Evolutionary conservation across 2,113 vertebrate species (phyloP).

Genomic region (Glaucidium brasilianum): DNA sequence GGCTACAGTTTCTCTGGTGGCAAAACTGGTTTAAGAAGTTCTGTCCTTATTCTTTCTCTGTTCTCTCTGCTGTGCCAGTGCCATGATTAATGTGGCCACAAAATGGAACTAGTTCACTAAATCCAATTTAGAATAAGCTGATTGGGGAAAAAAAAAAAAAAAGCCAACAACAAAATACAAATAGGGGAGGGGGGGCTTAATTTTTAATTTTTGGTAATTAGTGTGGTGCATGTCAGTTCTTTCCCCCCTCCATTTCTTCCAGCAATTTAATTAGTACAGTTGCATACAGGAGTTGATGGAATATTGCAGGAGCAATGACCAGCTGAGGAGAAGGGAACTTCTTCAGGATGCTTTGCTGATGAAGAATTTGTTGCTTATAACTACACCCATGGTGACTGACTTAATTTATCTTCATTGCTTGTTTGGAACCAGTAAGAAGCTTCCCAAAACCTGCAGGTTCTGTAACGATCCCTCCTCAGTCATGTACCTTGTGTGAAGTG

Average conservation of each 20-base stretch:
- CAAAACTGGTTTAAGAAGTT: not conserved
- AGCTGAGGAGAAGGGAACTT: not conserved
- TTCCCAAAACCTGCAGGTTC: not conserved
- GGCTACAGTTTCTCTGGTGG: not conserved
- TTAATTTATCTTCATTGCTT: not conserved
- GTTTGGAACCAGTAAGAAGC: not conserved
- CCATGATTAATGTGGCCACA: not conserved
- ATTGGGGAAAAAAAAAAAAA: not conserved
- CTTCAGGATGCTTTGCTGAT: not conserved
- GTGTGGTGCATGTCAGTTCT: not conserved
- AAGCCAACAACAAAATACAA: not conserved
- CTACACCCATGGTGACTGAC: not conserved
- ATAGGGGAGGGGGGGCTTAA: rapidly evolving
- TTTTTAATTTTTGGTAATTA: not conserved
- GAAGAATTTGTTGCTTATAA: not conserved
- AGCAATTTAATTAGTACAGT: not conserved
- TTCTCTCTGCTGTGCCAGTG: not conserved
- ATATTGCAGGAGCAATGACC: not conserved
- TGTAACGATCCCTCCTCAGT: not conserved
- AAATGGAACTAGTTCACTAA: not conserved
- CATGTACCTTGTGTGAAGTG: not conserved
- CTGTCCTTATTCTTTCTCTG: not conserved
- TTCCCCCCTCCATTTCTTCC: not conserved
- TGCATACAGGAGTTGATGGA: not conserved
- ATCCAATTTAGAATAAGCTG: not conserved